phyloP scores from a whole-genome alignment of 2,888 invertebrate species.

The Bhutanitis thaidina region DNA sequence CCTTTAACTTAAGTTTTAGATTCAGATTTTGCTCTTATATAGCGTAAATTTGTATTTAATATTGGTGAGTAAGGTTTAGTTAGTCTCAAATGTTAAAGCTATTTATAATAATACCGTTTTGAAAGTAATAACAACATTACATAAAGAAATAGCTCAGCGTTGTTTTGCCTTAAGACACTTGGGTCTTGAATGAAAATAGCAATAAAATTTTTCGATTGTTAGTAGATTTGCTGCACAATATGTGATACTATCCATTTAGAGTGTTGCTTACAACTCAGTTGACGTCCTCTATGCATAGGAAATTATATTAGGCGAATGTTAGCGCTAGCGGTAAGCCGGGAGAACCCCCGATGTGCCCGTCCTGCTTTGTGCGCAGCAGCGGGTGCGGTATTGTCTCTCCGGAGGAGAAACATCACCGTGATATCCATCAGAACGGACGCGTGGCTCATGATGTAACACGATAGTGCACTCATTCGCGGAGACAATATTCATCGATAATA shows the following conservation, averaged over 20 bases:
- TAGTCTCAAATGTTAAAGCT: constrained; percentile 35
- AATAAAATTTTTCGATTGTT: constrained; percentile 65
- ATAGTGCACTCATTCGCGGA: no score
- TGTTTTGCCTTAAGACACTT: constrained; percentile 69
- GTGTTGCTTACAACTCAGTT: constrained; percentile 69
- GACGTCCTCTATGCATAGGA: constrained; percentile 72
- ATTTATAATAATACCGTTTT: constrained; percentile 38
- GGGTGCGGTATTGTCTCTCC: constrained; percentile 1
- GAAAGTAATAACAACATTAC: constrained; percentile 26
- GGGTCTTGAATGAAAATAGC: constrained; percentile 68
- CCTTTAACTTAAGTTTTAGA: constrained; percentile 43
- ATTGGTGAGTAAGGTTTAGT: constrained; percentile 38
- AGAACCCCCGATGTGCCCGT: constrained; percentile 56
- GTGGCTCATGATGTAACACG: no score
- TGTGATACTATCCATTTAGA: constrained; percentile 71
- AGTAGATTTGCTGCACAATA: constrained; percentile 67
- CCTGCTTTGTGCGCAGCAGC: constrained; percentile 1
- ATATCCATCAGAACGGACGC: no score
- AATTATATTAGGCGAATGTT: constrained; percentile 74
- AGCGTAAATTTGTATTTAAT: constrained; percentile 31
- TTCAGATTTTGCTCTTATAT: constrained; percentile 21
- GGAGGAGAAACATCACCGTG: neutral
- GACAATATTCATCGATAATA: constrained; percentile 4
- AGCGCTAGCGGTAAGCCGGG: constrained; percentile 47
- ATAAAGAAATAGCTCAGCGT: constrained; percentile 37